Evolutionary conservation across 2,797 vertebrate species (phyloP), one percentile per base, ranked within the genome.

Genomic region (Cossypha dichroa): DNA sequence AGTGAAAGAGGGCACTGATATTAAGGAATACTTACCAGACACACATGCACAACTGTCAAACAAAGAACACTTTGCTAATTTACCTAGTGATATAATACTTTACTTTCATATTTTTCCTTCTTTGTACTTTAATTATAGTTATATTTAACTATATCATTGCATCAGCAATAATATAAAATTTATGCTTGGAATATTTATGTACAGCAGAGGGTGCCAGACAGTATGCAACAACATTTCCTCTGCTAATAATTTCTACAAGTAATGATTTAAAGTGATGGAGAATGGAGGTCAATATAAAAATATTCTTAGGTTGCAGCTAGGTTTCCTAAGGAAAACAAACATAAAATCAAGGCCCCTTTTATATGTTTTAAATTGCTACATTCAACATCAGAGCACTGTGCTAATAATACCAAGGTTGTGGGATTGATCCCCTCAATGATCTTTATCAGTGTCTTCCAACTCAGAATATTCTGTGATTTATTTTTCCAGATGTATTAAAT

Each of bases 131-230:
- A 86, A 51, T 64, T 84, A 48, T 34, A 68, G 5, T 36, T 36
- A 36, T 36, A 36, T 36, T 36, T 36, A 36, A 36, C 36, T 36
- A 36, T 36, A 36, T 52, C 29, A 31, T 31, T 52, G 51, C 51
- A 79, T 49, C 46, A 75, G 7, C 6, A 75, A 70, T 55, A 55
- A 67, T 59, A 33, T 23, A 73, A 41, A 62, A 77, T 63, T 63
- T 70, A 70, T 34, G 20, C 25, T 59, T 63, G 56, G 18, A 80
- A 78, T 78, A 84, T 81, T 81, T 81, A 75, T 45, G 58, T 14
- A 79, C 84, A 94, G 70, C 52, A 95, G 84, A 95, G 77, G 63
- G 62, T 92, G 78, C 74, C 63, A 95, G 46, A 78, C 46, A 68
- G 62, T 54, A 89, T 51, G 49, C 17, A 88, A 92, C 81, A 86